phyloP scores from a whole-genome alignment of 2,797 vertebrate species.

The Macropodus opercularis region DNA sequence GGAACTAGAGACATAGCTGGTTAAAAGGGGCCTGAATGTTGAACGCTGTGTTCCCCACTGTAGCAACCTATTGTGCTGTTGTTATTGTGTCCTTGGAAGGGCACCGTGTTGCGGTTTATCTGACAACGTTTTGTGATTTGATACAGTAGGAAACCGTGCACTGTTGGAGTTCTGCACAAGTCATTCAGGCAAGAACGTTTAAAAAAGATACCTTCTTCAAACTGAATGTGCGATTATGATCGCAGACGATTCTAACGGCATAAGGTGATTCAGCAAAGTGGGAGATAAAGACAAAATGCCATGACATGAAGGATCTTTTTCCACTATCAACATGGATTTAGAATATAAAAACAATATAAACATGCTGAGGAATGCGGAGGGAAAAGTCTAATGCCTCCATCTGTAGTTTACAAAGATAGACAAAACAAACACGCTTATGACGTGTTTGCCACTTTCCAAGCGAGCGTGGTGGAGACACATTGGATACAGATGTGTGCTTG shows the following conservation, averaged over 20 bases:
- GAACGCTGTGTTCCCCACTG: conserved; percentile 55
- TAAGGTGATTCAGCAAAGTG: not conserved
- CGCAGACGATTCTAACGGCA: conserved; percentile 11
- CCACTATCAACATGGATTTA: conserved; percentile 22
- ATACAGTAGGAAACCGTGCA: conserved; percentile 42
- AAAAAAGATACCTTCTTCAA: conserved; percentile 15
- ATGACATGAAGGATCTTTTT: conserved; percentile 27
- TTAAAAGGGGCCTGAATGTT: conserved; percentile 64
- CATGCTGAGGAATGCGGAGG: conserved; percentile 29
- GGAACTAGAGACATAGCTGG: conserved; percentile 65
- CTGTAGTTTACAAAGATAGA: conserved; percentile 55
- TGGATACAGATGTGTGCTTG: conserved; percentile 69
- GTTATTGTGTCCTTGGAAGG: conserved; percentile 58
- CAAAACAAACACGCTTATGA: conserved; percentile 60
- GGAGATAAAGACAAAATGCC: conserved; percentile 25
- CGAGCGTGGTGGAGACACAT: conserved; percentile 52
- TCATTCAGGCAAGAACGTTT: conserved; percentile 27
- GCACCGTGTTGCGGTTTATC: conserved; percentile 47
- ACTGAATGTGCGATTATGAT: conserved; percentile 32
- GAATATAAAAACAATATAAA: conserved; percentile 42
- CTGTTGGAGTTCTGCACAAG: conserved; percentile 29
- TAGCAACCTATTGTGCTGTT: conserved; percentile 56
- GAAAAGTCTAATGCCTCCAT: conserved; percentile 42
- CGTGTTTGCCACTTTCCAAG: conserved; percentile 54
- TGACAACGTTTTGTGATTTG: conserved; percentile 55